Conservation (phyloP, 1,140 invertebrate genomes). For the Bathynomus jamesi region DNA sequence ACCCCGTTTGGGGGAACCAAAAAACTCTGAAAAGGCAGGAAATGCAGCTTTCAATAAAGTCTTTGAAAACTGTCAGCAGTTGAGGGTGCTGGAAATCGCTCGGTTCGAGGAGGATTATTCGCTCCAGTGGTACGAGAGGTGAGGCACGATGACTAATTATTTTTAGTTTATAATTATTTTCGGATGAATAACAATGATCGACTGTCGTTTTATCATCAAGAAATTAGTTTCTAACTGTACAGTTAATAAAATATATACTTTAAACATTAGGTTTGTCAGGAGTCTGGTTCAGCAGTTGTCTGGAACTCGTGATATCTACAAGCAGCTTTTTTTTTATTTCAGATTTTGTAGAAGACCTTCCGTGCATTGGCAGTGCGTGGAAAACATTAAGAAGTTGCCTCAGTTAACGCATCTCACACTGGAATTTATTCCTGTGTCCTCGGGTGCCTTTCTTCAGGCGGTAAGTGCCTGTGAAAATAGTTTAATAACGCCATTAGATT, state of each 20-base stretch:
- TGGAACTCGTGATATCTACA: too few relatives aligned
- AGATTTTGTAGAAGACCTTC: conserved; percentile 11
- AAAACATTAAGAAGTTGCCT: conserved; percentile 11
- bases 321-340: conserved; percentile 1
- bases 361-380: conserved; percentile 15
- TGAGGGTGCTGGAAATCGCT: conserved; percentile 16
- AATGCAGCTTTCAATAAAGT: conserved; percentile 17
- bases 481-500: not conserved
- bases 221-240: too few relatives aligned
- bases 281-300: too few relatives aligned
- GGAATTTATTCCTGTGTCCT: conserved; percentile 14
- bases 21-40: not conserved
- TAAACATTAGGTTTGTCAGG: too few relatives aligned
- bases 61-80: conserved; percentile 15
- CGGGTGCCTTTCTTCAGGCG: conserved; percentile 6
- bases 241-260: too few relatives aligned
- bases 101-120: not conserved
- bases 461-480: conserved; percentile 5
- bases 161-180: too few relatives aligned
- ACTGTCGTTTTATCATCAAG: too few relatives aligned
- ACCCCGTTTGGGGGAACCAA: not conserved
- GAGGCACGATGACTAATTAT: too few relatives aligned
- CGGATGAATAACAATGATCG: too few relatives aligned
- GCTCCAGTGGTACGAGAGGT: too few relatives aligned
- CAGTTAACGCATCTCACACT: conserved; percentile 10